Conservation (phyloP, 64 coral and sea anemone species). For the Pocillopora damicornis region DNA sequence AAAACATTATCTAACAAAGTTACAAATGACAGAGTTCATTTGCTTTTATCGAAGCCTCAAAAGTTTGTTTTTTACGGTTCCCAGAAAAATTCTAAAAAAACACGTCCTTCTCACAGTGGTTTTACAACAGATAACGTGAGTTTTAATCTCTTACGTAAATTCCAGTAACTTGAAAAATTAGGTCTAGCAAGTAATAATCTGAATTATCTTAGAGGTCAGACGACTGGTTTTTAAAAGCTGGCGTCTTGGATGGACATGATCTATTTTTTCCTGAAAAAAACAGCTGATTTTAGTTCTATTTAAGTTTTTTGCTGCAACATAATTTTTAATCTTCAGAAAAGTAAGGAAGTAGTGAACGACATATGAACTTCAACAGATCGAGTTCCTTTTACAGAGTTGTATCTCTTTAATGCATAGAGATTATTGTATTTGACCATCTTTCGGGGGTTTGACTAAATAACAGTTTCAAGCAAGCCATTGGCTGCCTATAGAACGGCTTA, state of each 20-base stretch:
- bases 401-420: not conserved
- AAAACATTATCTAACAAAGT: too few relatives aligned
- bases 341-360: not conserved
- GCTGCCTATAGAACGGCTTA: slow-evolving; percentile 25
- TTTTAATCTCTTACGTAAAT: not conserved
- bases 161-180: not conserved
- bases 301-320: too few relatives aligned
- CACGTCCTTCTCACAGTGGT: too few relatives aligned
- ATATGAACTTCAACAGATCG: not conserved
- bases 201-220: not conserved
- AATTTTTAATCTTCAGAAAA: not conserved
- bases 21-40: too few relatives aligned
- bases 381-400: not conserved
- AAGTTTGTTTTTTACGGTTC: too few relatives aligned
- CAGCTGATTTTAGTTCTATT: not conserved
- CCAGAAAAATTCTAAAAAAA: too few relatives aligned
- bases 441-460: slow-evolving; percentile 29
- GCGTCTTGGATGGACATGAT: too few relatives aligned
- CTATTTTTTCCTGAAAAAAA: too few relatives aligned
- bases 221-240: not conserved
- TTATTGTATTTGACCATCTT: slow-evolving; percentile 9
- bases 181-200: not conserved
- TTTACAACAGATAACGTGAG: not conserved
- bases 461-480: not conserved
- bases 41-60: too few relatives aligned